Evolutionary conservation across 2,113 vertebrate species (phyloP).

Genomic region (Poicephalus meyeri): DNA sequence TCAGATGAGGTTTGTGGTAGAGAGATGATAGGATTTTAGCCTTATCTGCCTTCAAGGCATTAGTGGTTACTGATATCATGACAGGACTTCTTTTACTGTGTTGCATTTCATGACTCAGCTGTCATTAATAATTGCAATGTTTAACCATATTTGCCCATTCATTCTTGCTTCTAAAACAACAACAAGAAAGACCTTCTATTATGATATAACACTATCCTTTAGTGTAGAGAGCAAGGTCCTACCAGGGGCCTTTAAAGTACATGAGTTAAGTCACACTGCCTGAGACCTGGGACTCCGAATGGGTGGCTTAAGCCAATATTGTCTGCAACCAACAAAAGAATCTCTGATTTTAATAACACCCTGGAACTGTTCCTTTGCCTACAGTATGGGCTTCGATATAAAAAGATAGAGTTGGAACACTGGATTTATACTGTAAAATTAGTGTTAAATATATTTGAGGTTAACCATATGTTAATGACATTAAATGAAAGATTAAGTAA

Average conservation of each 20-base stretch:
- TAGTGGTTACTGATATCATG: not conserved
- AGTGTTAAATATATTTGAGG: constrained; percentile 28
- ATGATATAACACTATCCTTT: not conserved
- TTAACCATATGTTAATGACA: constrained; percentile 55
- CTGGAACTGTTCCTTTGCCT: not conserved
- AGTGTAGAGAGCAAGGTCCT: not conserved
- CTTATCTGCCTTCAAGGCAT: not conserved
- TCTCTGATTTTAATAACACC: not conserved
- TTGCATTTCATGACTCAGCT: not conserved
- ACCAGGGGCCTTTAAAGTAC: not conserved
- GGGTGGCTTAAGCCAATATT: not conserved
- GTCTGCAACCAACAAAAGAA: not conserved
- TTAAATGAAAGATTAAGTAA: constrained; percentile 27
- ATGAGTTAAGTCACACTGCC: not conserved
- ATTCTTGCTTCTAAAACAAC: not conserved
- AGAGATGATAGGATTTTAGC: not conserved
- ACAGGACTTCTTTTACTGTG: not conserved
- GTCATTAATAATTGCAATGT: not conserved
- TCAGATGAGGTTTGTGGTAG: not conserved
- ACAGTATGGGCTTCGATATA: not conserved
- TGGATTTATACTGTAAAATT: not conserved
- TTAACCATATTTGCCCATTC: not conserved
- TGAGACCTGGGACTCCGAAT: not conserved
- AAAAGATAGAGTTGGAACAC: not conserved
- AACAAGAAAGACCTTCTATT: not conserved